Evolutionary conservation across 2,888 invertebrate species (phyloP).

Genomic region (Cryptocephalus moraei): DNA sequence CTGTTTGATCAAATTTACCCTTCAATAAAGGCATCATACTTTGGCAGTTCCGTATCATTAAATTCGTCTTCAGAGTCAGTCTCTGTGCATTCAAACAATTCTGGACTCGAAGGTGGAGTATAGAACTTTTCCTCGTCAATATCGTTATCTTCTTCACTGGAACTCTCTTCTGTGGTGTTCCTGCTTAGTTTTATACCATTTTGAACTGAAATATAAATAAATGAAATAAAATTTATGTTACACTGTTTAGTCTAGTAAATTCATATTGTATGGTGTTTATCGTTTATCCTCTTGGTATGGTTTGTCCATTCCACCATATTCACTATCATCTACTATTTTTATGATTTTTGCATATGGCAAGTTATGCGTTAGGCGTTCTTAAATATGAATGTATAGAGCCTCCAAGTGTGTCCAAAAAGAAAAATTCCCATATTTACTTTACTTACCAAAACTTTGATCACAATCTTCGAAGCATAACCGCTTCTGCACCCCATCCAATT

Average conservation of each 20-base stretch:
- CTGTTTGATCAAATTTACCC: slow-evolving; percentile 44
- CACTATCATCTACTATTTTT: no score
- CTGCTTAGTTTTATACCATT: slow-evolving; percentile 8
- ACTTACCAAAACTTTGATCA: slow-evolving; percentile 11
- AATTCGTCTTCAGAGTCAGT: slow-evolving; percentile 38
- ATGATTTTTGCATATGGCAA: no score
- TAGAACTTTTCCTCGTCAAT: slow-evolving; percentile 33
- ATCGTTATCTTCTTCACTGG: slow-evolving; percentile 3
- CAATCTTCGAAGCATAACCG: slow-evolving; percentile 35
- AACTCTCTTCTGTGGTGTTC: slow-evolving; percentile 3
- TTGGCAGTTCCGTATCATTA: slow-evolving; percentile 23
- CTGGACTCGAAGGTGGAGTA: slow-evolving; percentile 51
- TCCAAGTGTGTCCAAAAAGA: no score
- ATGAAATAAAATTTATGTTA: no score
- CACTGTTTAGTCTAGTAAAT: no score
- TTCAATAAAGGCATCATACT: slow-evolving; percentile 50
- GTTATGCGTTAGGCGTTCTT: no score
- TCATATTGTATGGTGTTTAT: no score
- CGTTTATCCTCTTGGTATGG: no score
- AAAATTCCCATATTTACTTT: neutral
- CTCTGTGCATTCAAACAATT: slow-evolving; percentile 22
- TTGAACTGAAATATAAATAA: slow-evolving; percentile 5
- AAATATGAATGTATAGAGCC: neutral
- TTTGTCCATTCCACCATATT: no score
- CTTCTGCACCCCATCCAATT: slow-evolving; percentile 27